Percentiles rank a stretch among this genome's conserved stretches.
These are phyloP conservation scores for Rhinoraja longicauda DNA, from an alignment of 2,797 vertebrate species.

Conservation along the genomic window DNA sequence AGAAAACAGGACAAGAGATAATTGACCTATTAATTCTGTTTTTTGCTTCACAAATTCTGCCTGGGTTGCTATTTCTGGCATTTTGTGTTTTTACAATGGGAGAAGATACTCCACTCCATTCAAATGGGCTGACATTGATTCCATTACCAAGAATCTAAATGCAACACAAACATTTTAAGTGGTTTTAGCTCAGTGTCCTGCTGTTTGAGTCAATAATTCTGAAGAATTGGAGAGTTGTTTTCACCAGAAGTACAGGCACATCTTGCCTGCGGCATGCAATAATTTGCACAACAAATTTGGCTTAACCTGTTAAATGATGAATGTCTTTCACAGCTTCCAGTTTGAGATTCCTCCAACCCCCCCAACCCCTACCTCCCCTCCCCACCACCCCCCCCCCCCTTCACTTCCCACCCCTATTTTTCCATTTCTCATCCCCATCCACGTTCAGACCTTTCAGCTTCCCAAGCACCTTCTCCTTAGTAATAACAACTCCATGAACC, in stretches of 20 bases:
- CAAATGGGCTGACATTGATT: background rate
- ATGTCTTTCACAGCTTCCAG: background rate
- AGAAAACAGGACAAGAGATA: background rate
- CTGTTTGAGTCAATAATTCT: background rate
- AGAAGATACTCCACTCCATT: background rate
- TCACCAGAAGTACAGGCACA: background rate
- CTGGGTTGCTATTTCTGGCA: no score
- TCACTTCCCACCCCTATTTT: no score
- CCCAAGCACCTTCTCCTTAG: no score
- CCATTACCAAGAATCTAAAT: conserved; percentile 13
- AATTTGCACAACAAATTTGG: background rate
- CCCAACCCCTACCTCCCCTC: no score
- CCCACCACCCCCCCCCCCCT: no score
- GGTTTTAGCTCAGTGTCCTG: background rate
- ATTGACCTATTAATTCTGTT: no score
- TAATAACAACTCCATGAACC: no score
- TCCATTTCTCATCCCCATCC: no score
- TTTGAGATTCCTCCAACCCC: background rate
- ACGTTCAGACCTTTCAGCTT: no score
- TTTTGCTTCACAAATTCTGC: no score
- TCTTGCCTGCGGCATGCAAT: background rate
- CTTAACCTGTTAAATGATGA: background rate
- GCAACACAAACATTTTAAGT: conserved; percentile 11
- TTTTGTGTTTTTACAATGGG: no score
- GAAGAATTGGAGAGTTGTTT: conserved; percentile 10